phyloP scores from a whole-genome alignment of 2,113 vertebrate species.

The Pluvianellus socialis region DNA sequence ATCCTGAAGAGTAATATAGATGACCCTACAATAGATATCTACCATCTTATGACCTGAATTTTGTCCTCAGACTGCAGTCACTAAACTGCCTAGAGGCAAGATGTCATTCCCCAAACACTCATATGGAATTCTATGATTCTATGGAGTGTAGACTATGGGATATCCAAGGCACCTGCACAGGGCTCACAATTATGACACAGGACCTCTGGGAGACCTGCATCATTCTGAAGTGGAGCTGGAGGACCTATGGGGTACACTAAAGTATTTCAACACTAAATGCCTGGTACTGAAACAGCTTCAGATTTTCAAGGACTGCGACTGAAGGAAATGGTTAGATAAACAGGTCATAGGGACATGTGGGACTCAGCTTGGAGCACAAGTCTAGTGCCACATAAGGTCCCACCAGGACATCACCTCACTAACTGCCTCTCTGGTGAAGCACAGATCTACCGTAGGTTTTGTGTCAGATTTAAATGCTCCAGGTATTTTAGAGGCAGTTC shows the following conservation, averaged over 20 bases:
- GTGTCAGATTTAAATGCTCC: background rate
- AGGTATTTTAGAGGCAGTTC: background rate
- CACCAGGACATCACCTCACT: background rate
- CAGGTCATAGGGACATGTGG: background rate
- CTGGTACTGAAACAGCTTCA: background rate
- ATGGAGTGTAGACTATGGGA: background rate
- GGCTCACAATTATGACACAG: background rate
- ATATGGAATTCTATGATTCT: no score
- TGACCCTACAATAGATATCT: background rate
- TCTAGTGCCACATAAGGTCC: background rate
- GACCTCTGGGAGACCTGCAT: background rate
- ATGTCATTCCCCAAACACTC: background rate
- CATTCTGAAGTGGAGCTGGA: background rate
- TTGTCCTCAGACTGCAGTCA: background rate
- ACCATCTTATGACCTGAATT: background rate
- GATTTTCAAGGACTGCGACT: background rate
- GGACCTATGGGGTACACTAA: background rate
- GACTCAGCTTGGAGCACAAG: background rate
- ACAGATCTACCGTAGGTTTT: background rate
- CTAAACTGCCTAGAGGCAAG: background rate
- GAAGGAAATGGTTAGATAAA: background rate
- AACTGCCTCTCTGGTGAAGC: background rate
- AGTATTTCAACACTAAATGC: background rate
- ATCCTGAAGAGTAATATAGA: background rate
- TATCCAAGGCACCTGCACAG: background rate